Evolutionary conservation across 1,140 invertebrate genomes (phyloP), one percentile per base, ranked within the genome.

Genomic region (Drosophila equinoxialis): DNA sequence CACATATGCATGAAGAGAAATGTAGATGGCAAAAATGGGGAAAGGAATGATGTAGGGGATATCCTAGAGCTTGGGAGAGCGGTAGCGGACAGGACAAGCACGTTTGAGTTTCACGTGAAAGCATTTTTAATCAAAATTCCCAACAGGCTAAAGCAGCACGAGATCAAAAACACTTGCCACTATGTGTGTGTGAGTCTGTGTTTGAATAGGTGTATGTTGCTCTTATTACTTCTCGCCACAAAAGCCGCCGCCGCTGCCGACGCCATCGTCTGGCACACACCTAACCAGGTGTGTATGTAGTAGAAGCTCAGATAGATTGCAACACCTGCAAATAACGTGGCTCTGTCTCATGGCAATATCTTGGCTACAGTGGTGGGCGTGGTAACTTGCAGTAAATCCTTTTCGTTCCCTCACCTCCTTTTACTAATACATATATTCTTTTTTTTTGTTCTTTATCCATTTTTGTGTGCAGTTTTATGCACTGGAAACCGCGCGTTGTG

Each of bases 41-140:
- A 48, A 70, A 67, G 61, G 61, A 57, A 66, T 33, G 45, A 23
- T 51, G 62, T n/a, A 54, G 51, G 51, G 11, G 37, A 39, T 11
- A 13, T 10, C 37, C 37, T 39, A 11, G 37, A 13, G 37, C 37
- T 11, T 3, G 1, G 23, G 37, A 3, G 39, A 4, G 26, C 17
- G 37, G 17, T 26, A 42, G 26, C 66, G n/a, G 6, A 10, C 17
- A 45, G 33, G 39, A 64, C 81, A 77, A 76, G 77, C 83, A 87
- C 83, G 83, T 87, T 87, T 89, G 83, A 80, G 83, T 72, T 87
- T 87, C 83, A 89, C 83, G 84, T 89, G 83, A 82, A 87, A 87
- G 83, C 83, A 87, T 87, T 87, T 87, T 87, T 87, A 87, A 87
- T 87, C 83, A 87, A 87, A 87, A 87, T 87, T 87, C 83, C 86